Evolutionary conservation across 2,888 invertebrate species (phyloP).

Genomic region (Drosophila pegasa): DNA sequence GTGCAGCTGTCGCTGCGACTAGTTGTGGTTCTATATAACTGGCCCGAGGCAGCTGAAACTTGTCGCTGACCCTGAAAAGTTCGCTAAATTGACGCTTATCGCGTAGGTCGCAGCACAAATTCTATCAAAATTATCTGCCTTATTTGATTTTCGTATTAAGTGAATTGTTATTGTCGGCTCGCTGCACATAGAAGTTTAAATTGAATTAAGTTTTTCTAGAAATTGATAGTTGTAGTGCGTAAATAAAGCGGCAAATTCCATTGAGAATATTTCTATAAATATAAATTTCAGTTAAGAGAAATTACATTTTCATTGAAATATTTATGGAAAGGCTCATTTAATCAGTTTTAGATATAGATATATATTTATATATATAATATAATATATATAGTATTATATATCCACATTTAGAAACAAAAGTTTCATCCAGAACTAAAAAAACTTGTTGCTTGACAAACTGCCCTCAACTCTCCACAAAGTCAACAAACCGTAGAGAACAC

Average conservation of each 20-base stretch:
- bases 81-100: slow-evolving; percentile 13
- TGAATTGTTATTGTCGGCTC: not conserved
- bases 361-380: not conserved
- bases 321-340: not conserved
- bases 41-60: slow-evolving; percentile 5
- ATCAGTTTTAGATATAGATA: not conserved
- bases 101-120: not conserved
- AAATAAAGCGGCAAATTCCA: not conserved
- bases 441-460: not conserved
- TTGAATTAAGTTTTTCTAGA: not conserved
- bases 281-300: not conserved
- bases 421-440: not conserved
- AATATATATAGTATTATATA: not conserved
- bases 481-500: not conserved
- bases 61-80: slow-evolving; percentile 13
- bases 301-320: not conserved
- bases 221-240: slow-evolving; percentile 2
- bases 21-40: not conserved
- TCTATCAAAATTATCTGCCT: slow-evolving; percentile 4
- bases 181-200: not conserved
- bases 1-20: not conserved
- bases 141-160: slow-evolving; percentile 11
- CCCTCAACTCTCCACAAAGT: slow-evolving; percentile 1
- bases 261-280: too few relatives aligned
- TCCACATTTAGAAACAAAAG: not conserved